These are phyloP conservation scores for Dicyrtomina minuta DNA, from an alignment of 2,888 invertebrate genomes.

Conservation along the genomic window DNA sequence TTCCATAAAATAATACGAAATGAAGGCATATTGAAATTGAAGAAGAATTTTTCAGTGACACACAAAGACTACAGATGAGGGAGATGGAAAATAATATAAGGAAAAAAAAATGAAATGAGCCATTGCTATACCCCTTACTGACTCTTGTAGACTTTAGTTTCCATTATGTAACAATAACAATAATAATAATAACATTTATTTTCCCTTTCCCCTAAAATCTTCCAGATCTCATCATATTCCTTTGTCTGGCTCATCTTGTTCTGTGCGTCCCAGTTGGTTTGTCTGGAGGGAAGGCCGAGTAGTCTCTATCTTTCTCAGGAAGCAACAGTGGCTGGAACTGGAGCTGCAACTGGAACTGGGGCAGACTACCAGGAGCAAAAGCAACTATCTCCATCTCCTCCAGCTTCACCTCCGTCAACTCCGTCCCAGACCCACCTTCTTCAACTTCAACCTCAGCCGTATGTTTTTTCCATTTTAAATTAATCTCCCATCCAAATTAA, in stretches of 20 bases:
- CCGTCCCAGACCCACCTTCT: too few species aligned
- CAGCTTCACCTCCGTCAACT: not conserved
- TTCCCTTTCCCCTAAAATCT: not conserved
- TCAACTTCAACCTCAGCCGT: too few species aligned
- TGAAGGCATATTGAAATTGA: too few species aligned
- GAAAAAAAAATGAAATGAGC: not conserved
- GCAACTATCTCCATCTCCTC: not conserved
- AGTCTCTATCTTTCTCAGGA: not conserved
- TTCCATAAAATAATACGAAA: too few species aligned
- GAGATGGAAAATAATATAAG: not conserved
- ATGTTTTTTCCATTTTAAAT: too few species aligned
- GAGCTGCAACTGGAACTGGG: not conserved
- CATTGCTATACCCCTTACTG: too few species aligned
- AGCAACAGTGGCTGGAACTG: not conserved
- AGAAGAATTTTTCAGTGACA: too few species aligned
- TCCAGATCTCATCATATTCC: not conserved
- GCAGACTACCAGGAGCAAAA: not conserved
- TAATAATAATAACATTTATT: not conserved
- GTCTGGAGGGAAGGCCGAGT: conserved; percentile 1
- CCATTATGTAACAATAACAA: too few species aligned
- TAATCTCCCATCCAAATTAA: too few species aligned
- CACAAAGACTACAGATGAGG: not conserved
- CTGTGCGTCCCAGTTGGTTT: conserved; percentile 1
- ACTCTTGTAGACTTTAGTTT: too few species aligned
- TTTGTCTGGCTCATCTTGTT: conserved; percentile 7